Evolutionary conservation across 2,888 invertebrate genomes (phyloP), one percentile per base, ranked within the genome.

Genomic region (Melieria picta): DNA sequence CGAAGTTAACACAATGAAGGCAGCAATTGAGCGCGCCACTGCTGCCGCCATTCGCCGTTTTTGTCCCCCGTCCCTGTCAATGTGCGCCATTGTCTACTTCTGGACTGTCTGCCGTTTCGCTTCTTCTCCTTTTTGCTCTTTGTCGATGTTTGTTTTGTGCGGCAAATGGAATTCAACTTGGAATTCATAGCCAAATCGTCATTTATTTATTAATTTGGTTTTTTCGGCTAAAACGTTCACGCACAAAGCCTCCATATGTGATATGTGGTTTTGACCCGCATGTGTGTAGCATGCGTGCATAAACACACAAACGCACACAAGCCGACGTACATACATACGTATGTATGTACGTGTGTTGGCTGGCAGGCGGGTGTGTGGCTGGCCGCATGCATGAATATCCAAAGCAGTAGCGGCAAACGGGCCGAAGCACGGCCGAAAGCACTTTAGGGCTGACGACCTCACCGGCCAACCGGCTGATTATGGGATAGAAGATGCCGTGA

Each of bases 131-230:
- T 46, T 56, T 56, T 56, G 55, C 30, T 7, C 43, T 50, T 50
- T 30, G 9, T 48, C 5, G 30, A 11, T 10, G 30, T 50, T 10
- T 56, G 52, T 45, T 5, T 13, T 55, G 43, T 58, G 42, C 58
- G 43, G 10, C 45, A 62, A 48, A 48, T 43, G 50, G 43, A 64
- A 52, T n/a, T 16, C 4, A 9, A 10, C 30, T n/a, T 48, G 71
- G 71, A 48, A 58, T 67, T 57, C 63, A 64, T 64, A 67, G 63
- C 9, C 48, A 42, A 68, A 72, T 52, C 16, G 67, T 72, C 68
- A 72, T 72, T 72, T 72, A 68, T 68, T 72, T 68, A 72, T 68
- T 72, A 68, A 68, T 72, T 72, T 64, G 46, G 52, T 30, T 67
- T 65, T 66, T 72, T 64, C 46, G 67, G 60, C 57, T 72, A 68